phyloP scores from a whole-genome alignment of 2,113 vertebrate genomes.

The Bothrops jararaca region DNA sequence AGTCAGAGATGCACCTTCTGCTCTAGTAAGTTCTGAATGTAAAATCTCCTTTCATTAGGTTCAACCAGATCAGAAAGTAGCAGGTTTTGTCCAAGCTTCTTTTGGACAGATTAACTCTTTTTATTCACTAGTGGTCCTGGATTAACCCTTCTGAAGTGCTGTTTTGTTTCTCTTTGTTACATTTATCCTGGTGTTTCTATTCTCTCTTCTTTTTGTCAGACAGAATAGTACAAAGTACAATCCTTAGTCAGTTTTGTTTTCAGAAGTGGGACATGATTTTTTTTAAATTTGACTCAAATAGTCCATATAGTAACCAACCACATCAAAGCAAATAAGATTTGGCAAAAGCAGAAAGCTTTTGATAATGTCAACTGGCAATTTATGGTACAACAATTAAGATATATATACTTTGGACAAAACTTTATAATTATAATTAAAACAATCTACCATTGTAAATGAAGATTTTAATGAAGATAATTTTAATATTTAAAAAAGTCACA shows the following conservation, averaged over 20 bases:
- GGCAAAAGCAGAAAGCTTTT: neutral
- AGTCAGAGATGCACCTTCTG: slow-evolving; percentile 65
- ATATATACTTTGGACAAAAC: no score
- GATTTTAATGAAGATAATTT: no score
- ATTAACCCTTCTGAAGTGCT: slow-evolving; percentile 69
- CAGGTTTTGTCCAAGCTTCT: slow-evolving; percentile 66
- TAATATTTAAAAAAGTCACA: no score
- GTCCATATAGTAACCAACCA: slow-evolving; percentile 62
- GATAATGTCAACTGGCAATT: no score
- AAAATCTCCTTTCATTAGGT: slow-evolving; percentile 71
- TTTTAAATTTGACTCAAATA: slow-evolving; percentile 67
- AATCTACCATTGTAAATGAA: no score
- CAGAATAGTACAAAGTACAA: slow-evolving; percentile 67
- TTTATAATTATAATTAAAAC: no score
- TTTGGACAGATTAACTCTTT: slow-evolving; percentile 69
- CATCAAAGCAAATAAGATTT: slow-evolving; percentile 56
- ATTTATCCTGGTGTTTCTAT: slow-evolving; percentile 69
- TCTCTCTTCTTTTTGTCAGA: slow-evolving; percentile 68
- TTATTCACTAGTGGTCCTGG: slow-evolving; percentile 64
- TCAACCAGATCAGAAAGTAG: slow-evolving; percentile 73
- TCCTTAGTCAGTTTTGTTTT: slow-evolving; percentile 60
- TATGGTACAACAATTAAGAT: no score
- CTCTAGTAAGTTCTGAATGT: slow-evolving; percentile 58
- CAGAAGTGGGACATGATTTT: slow-evolving; percentile 58
- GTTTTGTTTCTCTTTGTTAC: slow-evolving; percentile 74